A percentile compares a stretch with the other conserved stretches of the same genome.
These are phyloP conservation scores for Axis porcinus DNA, from an alignment of 2,113 vertebrate genomes.

Conservation along the genomic window DNA sequence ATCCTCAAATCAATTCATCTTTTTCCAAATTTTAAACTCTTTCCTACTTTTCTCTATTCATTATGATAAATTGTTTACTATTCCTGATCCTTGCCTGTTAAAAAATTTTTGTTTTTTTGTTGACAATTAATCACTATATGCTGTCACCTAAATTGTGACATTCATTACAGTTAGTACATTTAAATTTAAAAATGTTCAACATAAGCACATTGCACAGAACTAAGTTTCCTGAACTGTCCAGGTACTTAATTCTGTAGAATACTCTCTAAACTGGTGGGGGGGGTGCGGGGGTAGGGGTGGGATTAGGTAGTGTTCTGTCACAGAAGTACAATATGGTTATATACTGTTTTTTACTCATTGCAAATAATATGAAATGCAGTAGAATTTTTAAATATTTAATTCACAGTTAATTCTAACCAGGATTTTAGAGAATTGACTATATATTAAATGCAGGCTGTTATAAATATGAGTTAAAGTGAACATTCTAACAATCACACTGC, in stretches of 20 bases:
- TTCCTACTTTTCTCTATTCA: not conserved
- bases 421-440: not conserved
- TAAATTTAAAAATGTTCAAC: not conserved
- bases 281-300: not conserved
- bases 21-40: not conserved
- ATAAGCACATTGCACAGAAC: not conserved
- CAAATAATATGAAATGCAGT: not conserved
- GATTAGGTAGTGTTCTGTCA: not conserved
- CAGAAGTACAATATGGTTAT: not conserved
- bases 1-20: not conserved
- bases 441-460: not conserved
- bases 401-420: not conserved
- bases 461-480: not conserved
- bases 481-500: not conserved
- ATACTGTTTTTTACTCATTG: not conserved
- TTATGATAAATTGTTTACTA: not conserved
- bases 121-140: not conserved
- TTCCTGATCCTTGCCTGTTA: not conserved
- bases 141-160: not conserved
- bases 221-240: not conserved
- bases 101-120: not conserved
- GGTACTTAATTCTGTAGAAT: not conserved
- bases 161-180: not conserved
- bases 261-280: not conserved
- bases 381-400: not conserved